Evolutionary conservation across 1,140 invertebrate genomes (phyloP).

Genomic region (Macrocentrus cingulum): DNA sequence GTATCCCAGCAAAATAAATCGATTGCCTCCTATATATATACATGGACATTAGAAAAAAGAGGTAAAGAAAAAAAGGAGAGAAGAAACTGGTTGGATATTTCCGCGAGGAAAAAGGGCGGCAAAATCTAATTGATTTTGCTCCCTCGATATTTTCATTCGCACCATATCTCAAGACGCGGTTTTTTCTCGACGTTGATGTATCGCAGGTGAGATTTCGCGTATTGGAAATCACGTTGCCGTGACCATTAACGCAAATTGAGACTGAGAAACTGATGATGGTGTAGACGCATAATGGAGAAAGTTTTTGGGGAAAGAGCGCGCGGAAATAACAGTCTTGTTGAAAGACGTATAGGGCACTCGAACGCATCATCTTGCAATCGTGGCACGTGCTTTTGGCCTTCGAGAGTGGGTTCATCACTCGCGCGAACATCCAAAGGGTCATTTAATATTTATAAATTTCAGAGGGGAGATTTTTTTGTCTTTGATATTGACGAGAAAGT

Average conservation of each 20-base stretch:
- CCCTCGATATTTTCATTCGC: constrained; percentile 15
- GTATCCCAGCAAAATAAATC: constrained; percentile 14
- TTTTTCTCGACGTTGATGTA: constrained; percentile 38
- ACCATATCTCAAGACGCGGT: neutral
- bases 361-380: constrained; percentile 1
- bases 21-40: too few relatives aligned
- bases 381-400: constrained; percentile 21
- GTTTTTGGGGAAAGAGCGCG: constrained; percentile 21
- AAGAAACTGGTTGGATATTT: too few relatives aligned
- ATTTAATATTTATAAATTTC: constrained; percentile 4
- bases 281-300: constrained; percentile 34
- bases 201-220: constrained; percentile 38
- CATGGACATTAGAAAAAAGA: neutral
- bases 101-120: too few relatives aligned
- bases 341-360: constrained; percentile 12
- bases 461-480: neutral
- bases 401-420: neutral
- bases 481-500: neutral
- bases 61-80: constrained; percentile 17
- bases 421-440: neutral
- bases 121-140: constrained; percentile 22
- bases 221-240: constrained; percentile 13
- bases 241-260: constrained; percentile 36
- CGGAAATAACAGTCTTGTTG: constrained; percentile 27
- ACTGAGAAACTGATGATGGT: constrained; percentile 35